Percentiles rank a stretch among this genome's conserved stretches.
phyloP scores from a whole-genome alignment of 2,113 vertebrate species.

The Morone chrysops region DNA sequence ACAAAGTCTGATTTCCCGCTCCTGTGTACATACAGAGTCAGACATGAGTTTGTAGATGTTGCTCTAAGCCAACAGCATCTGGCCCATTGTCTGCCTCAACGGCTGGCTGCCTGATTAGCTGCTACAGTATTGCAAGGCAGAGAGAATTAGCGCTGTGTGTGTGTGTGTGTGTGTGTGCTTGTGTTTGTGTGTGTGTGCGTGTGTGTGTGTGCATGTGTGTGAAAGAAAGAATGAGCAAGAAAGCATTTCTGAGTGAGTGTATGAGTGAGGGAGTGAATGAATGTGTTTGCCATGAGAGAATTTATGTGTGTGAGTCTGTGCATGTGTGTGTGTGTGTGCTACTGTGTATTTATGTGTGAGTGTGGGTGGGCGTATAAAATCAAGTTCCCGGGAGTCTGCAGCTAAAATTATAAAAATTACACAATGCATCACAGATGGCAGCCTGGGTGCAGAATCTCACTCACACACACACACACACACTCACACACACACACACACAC shows the following conservation, averaged over 20 bases:
- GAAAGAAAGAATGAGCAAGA: conserved; percentile 20
- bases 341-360: conserved; percentile 52
- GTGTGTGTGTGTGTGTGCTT: conserved; percentile 21
- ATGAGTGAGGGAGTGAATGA: conserved; percentile 47
- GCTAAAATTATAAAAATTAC: conserved; percentile 68
- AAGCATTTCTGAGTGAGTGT: conserved; percentile 34
- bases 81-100: conserved; percentile 74
- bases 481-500: background rate
- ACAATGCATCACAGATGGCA: conserved; percentile 65
- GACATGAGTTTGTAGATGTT: conserved; percentile 71
- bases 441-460: background rate
- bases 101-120: conserved; percentile 78
- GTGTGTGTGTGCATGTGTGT: conserved; percentile 21
- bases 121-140: conserved; percentile 55
- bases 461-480: conserved; percentile 4
- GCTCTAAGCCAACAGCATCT: conserved; percentile 77
- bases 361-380: conserved; percentile 62
- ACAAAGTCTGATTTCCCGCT: conserved; percentile 53
- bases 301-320: conserved; percentile 18
- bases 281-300: conserved; percentile 38
- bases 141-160: conserved; percentile 56
- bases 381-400: conserved; percentile 67
- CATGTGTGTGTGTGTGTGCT: conserved; percentile 33
- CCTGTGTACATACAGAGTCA: conserved; percentile 43
- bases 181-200: conserved; percentile 25